phyloP scores from a whole-genome alignment of 2,888 invertebrate genomes.

The Pollenia griseotomentosa region DNA sequence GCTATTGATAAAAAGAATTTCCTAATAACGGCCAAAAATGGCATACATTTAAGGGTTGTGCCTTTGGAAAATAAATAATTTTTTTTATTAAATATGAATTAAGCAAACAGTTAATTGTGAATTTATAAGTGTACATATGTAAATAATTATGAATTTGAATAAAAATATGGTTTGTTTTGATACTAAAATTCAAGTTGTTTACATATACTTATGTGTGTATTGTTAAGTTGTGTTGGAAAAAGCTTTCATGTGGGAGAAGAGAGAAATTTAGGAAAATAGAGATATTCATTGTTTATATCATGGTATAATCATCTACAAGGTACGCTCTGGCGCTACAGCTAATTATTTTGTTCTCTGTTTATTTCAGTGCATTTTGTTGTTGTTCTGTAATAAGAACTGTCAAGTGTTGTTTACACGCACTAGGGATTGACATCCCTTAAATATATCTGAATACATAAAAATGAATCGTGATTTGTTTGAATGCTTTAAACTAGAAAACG shows the following conservation, averaged over 20 bases:
- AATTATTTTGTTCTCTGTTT: too few relatives aligned
- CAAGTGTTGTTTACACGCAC: too few relatives aligned
- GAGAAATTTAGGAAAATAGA: background rate
- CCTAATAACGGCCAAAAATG: slow-evolving; percentile 65
- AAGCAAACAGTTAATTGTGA: background rate
- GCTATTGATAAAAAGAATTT: slow-evolving; percentile 68
- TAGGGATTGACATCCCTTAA: too few relatives aligned
- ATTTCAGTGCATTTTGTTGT: too few relatives aligned
- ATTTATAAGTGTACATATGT: background rate
- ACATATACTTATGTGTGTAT: too few relatives aligned
- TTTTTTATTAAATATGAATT: background rate
- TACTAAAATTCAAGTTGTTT: background rate
- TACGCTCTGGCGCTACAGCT: too few relatives aligned
- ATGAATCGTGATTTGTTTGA: too few relatives aligned
- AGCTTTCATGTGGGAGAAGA: background rate
- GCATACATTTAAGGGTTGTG: slow-evolving; percentile 67
- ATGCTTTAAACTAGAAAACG: too few relatives aligned
- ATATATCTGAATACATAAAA: too few relatives aligned
- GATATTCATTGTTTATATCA: too few relatives aligned
- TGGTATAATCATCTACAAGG: too few relatives aligned
- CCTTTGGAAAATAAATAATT: background rate
- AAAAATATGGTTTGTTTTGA: background rate
- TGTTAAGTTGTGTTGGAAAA: background rate
- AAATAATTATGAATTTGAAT: background rate
- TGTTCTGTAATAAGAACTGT: too few relatives aligned